These are phyloP conservation scores for Eupsilia transversa DNA, from an alignment of 2,888 invertebrate genomes.

Conservation along the genomic window DNA sequence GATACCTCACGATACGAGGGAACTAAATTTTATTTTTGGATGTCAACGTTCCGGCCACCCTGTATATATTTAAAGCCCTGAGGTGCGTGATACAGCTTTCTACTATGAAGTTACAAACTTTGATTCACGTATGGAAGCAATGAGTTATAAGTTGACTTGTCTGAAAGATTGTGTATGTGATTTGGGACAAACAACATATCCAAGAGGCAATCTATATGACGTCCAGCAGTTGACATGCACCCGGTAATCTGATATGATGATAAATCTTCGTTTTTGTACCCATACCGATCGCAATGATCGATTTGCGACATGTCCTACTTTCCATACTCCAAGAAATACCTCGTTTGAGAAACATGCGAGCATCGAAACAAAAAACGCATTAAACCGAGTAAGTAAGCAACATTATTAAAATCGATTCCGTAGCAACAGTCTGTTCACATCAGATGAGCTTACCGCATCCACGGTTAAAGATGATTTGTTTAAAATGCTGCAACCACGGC, in stretches of 20 bases:
- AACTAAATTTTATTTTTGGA: too few relatives aligned
- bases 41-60: too few relatives aligned
- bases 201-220: slow-evolving; percentile 51
- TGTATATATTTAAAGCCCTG: neutral
- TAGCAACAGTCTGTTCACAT: slow-evolving; percentile 72
- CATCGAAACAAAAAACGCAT: slow-evolving; percentile 69
- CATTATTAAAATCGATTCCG: slow-evolving; percentile 66
- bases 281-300: slow-evolving; percentile 54
- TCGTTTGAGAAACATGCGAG: slow-evolving; percentile 69
- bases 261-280: slow-evolving; percentile 57
- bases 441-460: slow-evolving; percentile 68
- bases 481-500: slow-evolving; percentile 86
- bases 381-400: slow-evolving; percentile 67
- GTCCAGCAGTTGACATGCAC: slow-evolving; percentile 42
- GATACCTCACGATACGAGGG: too few relatives aligned
- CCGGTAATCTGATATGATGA: slow-evolving; percentile 47
- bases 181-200: slow-evolving; percentile 33
- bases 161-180: slow-evolving; percentile 15
- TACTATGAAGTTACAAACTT: neutral
- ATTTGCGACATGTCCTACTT: slow-evolving; percentile 63
- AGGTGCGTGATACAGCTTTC: neutral
- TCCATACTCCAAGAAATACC: slow-evolving; percentile 67
- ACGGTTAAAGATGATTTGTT: slow-evolving; percentile 89
- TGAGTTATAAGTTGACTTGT: slow-evolving; percentile 5
- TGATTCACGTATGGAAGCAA: neutral